phyloP scores from a whole-genome alignment of 1,140 invertebrate genomes.

The Papilio machaon region DNA sequence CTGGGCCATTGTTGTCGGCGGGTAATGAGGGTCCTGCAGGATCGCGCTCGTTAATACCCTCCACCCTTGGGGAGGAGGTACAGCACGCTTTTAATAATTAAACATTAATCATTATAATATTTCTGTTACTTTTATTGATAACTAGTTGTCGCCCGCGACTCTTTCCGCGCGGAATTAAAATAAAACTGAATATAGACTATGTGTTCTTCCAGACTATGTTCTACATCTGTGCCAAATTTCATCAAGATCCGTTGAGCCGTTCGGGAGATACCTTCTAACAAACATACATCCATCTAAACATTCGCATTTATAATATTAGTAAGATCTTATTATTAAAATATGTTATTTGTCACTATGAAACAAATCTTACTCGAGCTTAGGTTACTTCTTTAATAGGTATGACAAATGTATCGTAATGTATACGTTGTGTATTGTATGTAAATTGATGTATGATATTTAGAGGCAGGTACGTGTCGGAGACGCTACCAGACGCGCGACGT shows the following conservation, averaged over 20 bases:
- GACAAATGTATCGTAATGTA: not conserved
- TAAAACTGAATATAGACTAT: no score
- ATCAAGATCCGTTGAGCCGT: not conserved
- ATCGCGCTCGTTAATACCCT: slow-evolving; percentile 10
- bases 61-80: not conserved
- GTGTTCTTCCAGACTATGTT: no score
- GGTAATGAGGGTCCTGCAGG: slow-evolving; percentile 28
- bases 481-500: not conserved
- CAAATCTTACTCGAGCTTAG: no score
- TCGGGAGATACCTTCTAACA: no score
- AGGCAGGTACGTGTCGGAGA: not conserved
- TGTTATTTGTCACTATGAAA: no score
- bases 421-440: not conserved
- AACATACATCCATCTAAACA: no score
- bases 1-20: slow-evolving; percentile 32
- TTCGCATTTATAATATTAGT: no score
- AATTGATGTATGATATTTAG: not conserved
- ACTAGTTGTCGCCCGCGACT: not conserved
- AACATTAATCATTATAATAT: slow-evolving; percentile 20
- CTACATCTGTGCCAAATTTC: no score
- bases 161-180: not conserved
- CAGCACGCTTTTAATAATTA: not conserved
- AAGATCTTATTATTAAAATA: no score
- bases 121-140: slow-evolving; percentile 9
- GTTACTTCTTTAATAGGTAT: not conserved